phyloP scores from a whole-genome alignment of 2,797 vertebrate genomes.

The Mormyrus hasselquistii region DNA sequence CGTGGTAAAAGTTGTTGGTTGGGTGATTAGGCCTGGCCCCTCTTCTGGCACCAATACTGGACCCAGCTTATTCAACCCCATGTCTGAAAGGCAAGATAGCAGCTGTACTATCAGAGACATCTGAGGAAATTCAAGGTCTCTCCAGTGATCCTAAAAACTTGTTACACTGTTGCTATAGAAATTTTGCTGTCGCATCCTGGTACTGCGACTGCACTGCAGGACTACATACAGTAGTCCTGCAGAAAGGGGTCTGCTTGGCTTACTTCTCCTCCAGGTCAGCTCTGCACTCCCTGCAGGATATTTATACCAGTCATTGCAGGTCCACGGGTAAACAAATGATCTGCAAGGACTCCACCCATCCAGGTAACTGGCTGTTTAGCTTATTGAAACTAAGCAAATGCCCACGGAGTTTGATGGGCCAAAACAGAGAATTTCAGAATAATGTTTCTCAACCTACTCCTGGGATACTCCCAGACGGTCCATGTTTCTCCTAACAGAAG shows the following conservation, averaged over 20 bases:
- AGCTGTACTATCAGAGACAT: background rate
- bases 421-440: background rate
- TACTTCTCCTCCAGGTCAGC: background rate
- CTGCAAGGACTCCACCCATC: background rate
- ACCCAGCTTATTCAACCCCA: background rate
- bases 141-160: background rate
- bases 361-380: background rate
- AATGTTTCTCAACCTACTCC: background rate
- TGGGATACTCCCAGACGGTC: background rate
- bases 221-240: background rate
- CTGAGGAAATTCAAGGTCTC: background rate
- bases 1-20: background rate
- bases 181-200: background rate
- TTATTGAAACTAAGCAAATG: background rate
- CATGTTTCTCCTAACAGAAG: background rate
- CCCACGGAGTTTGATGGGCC: background rate
- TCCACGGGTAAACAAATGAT: background rate
- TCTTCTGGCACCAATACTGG: background rate
- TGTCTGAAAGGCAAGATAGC: background rate
- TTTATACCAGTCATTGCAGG: background rate
- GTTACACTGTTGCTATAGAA: background rate
- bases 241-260: background rate
- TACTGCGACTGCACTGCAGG: background rate
- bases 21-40: background rate
- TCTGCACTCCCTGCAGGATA: background rate